Evolutionary conservation across 2,113 vertebrate species (phyloP), one percentile per base, ranked within the genome.

Genomic region (Tor tambroides): DNA sequence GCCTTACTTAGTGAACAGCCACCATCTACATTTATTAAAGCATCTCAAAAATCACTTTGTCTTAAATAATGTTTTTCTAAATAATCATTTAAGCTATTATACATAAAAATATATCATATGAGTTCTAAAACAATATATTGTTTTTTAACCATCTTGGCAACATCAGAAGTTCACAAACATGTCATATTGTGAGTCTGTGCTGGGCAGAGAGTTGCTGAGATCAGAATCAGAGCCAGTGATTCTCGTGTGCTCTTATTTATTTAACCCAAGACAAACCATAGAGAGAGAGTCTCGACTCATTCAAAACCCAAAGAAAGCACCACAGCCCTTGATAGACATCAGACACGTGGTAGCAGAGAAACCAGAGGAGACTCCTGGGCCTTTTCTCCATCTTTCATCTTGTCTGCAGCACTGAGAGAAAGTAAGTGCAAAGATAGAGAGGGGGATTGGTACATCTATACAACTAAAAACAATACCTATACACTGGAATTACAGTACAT

Each of bases 281-380:
- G 43, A 43, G 49, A 56, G 28, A 63, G 61, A 54, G 17, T 15
- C 76, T 78, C 9, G 28, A 54, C 54, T 78, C 17, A 78, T 54
- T 78, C 26, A 11, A 32, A 32, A 54, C 46, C 76, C 15, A 54
- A 51, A 54, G 49, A 32, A 78, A 32, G 49, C 15, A 9, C 26
- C 26, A 78, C 28, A 51, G 26, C 49, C 49, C 49, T 56, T 54
- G 26, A 56, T 32, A 54, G 76, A 78, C 76, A 23, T 32, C 76
- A 78, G 46, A 56, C 76, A 32, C 76, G 46, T 56, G 76, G 28
- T 21, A 78, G 76, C 49, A 32, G 76, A 32, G 49, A 78, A 78
- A 30, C 28, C 28, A 78, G 76, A 78, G 76, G 19, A 32, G 76
- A 54, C 76, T 54, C 49, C 10, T 78, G 76, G 26, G 46, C 51